Conservation (phyloP, 2,113 vertebrate species). For the Erinaceus europaeus region DNA sequence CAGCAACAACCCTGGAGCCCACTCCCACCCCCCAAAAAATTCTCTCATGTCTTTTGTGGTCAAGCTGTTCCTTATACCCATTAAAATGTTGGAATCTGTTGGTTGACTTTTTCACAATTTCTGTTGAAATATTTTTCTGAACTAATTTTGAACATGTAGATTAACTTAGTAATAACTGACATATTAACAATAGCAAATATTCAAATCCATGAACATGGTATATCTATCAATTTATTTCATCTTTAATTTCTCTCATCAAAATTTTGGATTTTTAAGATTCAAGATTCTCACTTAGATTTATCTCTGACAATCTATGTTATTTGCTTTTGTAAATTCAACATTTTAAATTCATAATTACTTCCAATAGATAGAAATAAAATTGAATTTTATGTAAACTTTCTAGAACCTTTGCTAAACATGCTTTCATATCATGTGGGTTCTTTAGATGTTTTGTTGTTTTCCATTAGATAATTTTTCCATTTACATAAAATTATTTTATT, state of each 20-base stretch:
- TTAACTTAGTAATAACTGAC: neutral
- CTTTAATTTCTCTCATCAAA: neutral
- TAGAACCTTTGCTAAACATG: neutral
- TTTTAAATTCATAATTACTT: neutral
- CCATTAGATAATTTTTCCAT: neutral
- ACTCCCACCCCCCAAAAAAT: no score
- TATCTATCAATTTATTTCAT: neutral
- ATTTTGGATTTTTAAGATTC: no score
- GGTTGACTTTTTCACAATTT: neutral
- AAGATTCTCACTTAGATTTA: no score
- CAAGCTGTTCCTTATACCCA: no score
- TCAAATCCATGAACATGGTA: neutral
- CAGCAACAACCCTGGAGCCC: no score
- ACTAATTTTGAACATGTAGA: neutral
- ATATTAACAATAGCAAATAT: neutral
- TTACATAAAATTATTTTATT: neutral
- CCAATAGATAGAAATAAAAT: neutral
- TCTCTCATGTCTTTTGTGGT: no score
- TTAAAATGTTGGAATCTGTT: neutral
- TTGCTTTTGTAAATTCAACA: neutral
- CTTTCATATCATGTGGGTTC: no score
- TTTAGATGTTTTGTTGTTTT: neutral
- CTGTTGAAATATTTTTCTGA: neutral
- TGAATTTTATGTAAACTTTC: neutral
- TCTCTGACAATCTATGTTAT: neutral